phyloP scores from a whole-genome alignment of 35 echinoderm and acorn worm genomes.

The Lytechinus pictus region DNA sequence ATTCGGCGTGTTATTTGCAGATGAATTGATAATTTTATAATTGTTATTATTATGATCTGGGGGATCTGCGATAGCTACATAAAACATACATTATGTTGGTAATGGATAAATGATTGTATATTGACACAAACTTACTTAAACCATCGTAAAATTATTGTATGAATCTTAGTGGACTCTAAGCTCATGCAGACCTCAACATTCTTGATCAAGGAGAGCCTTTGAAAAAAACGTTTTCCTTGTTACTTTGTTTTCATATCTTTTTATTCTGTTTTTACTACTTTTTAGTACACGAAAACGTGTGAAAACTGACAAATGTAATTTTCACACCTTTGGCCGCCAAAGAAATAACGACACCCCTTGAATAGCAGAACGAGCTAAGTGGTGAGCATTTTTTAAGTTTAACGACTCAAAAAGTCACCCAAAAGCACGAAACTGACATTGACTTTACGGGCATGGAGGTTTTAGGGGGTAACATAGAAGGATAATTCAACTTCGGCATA shows the following conservation, averaged over 20 bases:
- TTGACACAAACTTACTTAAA: too few relatives aligned
- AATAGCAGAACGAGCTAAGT: not conserved
- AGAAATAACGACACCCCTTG: not conserved
- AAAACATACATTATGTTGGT: too few relatives aligned
- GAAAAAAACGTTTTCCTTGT: not conserved
- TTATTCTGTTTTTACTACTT: not conserved
- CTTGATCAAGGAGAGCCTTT: too few relatives aligned
- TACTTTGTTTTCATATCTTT: not conserved
- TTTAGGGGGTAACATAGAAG: not conserved
- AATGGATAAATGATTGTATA: too few relatives aligned
- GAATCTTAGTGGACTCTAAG: too few relatives aligned
- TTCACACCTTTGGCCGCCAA: not conserved
- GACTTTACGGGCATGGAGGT: not conserved
- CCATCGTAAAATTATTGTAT: too few relatives aligned
- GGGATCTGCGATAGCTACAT: too few relatives aligned
- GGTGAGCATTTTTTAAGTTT: not conserved
- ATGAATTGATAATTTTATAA: too few relatives aligned
- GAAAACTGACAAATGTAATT: not conserved
- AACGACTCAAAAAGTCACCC: constrained; percentile 1
- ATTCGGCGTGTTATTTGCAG: too few relatives aligned
- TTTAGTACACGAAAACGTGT: not conserved
- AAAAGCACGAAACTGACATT: constrained; percentile 1
- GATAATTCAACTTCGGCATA: not conserved
- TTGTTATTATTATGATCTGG: too few relatives aligned
- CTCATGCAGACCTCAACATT: too few relatives aligned